phyloP scores from a whole-genome alignment of 2,888 invertebrate genomes.

The Cartodere bifasciata region DNA sequence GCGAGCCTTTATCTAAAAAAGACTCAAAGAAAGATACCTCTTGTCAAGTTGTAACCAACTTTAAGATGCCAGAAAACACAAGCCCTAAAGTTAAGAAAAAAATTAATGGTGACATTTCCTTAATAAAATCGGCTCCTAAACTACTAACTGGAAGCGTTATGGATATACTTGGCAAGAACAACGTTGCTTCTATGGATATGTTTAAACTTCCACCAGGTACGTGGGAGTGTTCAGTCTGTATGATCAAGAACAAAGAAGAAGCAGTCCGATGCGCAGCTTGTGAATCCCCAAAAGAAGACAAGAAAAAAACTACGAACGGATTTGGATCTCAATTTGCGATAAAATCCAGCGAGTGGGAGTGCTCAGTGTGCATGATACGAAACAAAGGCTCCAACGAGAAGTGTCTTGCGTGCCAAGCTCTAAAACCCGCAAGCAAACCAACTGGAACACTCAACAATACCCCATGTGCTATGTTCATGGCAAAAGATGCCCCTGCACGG shows the following conservation, averaged over 20 bases:
- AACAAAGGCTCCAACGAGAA: constrained; percentile 35
- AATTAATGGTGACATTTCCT: constrained; percentile 16
- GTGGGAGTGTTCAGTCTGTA: constrained; percentile 56
- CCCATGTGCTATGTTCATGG: too few species aligned
- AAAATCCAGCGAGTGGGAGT: constrained; percentile 36
- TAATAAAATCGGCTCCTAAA: constrained; percentile 20
- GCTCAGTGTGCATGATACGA: constrained; percentile 41
- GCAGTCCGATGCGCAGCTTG: constrained; percentile 42
- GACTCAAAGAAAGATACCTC: constrained; percentile 20
- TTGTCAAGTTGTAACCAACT: constrained; percentile 7
- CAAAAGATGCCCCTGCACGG: constrained; percentile 7
- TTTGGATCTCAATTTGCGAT: constrained; percentile 5
- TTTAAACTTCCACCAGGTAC: constrained; percentile 22
- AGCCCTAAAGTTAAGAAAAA: too few species aligned
- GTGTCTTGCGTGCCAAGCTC: constrained; percentile 43
- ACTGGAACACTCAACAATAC: constrained; percentile 2
- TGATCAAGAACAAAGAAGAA: constrained; percentile 43
- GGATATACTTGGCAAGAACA: constrained; percentile 30
- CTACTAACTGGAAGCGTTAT: constrained; percentile 35
- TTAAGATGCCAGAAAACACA: constrained; percentile 22
- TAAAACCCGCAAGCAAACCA: constrained; percentile 22
- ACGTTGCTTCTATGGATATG: constrained; percentile 14
- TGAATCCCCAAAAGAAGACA: constrained; percentile 25
- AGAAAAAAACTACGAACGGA: neutral
- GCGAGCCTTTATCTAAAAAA: constrained; percentile 37